These are phyloP conservation scores for Drosophila tanythrix DNA, from an alignment of 2,888 invertebrate species.

Conservation along the genomic window DNA sequence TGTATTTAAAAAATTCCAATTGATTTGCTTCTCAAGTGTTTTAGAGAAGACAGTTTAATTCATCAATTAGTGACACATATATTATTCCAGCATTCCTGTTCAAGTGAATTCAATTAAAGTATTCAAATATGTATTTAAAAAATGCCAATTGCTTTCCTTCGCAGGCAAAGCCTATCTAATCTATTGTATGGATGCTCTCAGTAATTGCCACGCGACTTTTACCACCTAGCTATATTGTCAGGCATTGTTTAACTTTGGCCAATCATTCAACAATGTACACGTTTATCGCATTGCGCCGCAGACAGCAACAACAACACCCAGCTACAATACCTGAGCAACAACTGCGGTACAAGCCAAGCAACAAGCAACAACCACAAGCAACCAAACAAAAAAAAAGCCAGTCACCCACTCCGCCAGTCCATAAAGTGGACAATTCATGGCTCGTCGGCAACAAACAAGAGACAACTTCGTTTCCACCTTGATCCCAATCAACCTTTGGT, in stretches of 20 bases:
- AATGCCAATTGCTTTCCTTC: background rate
- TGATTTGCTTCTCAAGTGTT: background rate
- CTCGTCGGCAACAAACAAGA: conserved; percentile 60
- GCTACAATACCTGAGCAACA: conserved; percentile 10
- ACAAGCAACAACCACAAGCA: conserved; percentile 10
- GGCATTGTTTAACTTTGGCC: conserved; percentile 12
- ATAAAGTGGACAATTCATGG: conserved; percentile 77
- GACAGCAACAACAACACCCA: conserved; percentile 15
- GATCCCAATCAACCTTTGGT: conserved; percentile 81
- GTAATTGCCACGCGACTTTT: conserved; percentile 3
- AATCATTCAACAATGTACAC: conserved; percentile 39
- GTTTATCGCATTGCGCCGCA: conserved; percentile 38
- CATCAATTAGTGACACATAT: background rate
- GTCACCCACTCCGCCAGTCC: conserved; percentile 58
- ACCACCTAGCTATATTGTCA: background rate
- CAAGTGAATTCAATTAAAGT: background rate
- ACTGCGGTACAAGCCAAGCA: conserved; percentile 16
- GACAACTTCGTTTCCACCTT: conserved; percentile 78
- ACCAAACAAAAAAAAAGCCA: conserved; percentile 17
- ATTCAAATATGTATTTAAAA: background rate
- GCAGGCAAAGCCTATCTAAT: background rate
- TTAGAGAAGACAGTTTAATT: background rate
- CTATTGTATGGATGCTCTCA: background rate
- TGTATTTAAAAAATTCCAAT: background rate
- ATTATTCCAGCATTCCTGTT: background rate